Evolutionary conservation across 2,113 vertebrate species (phyloP), one percentile per base, ranked within the genome.

Genomic region (Misgurnus anguillicaudatus): DNA sequence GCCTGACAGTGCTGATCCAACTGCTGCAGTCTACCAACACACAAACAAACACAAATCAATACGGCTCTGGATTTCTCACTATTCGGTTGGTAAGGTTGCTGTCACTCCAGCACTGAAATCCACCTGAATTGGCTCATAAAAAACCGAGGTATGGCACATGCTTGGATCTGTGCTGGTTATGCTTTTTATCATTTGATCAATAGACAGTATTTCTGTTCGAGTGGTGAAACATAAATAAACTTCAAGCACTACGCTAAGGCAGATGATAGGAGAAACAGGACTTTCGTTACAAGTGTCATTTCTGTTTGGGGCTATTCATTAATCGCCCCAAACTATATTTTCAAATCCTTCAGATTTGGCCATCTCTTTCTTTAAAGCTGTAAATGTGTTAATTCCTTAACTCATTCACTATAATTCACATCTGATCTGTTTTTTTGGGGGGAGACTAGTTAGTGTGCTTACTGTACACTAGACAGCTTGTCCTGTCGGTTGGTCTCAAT

Each of bases 1-100:
- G 87, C 88, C 92, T 98, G 95, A 90, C 96, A 92, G 85, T 96
- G 94, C 88, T 91, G 91, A 86, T 97, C 96, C 90, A 98, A 94
- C 91, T 98, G 95, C 86, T 91, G 89, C 85, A 99, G 92, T 90
- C 97, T 99, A 90, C 57, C 84, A 70, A 82, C 82, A 88, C 36
- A 81, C 72, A 79, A 4, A 57, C 75, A 70, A 19, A 57, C 65
- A 65, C 48, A 70, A 3, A 1, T 21, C 8, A 19, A 16, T 5
- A 6, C 63, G 7, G 45, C 53, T n/a, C 53, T n/a, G 53, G 53
- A 64, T 17, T n/a, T 14, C 38, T 42, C 47, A 72, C 5, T 42
- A 47, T 10, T 45, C 24, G 24, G 24, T 31, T 31, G 24, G 24
- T 31, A 31, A n/a, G 24, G 24, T 31, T 31, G 24, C 24, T 31